A percentile compares a stretch with the other conserved stretches of the same genome.
These are phyloP conservation scores for Eretmochelys imbricata DNA, from an alignment of 2,113 vertebrate genomes.

Conservation along the genomic window DNA sequence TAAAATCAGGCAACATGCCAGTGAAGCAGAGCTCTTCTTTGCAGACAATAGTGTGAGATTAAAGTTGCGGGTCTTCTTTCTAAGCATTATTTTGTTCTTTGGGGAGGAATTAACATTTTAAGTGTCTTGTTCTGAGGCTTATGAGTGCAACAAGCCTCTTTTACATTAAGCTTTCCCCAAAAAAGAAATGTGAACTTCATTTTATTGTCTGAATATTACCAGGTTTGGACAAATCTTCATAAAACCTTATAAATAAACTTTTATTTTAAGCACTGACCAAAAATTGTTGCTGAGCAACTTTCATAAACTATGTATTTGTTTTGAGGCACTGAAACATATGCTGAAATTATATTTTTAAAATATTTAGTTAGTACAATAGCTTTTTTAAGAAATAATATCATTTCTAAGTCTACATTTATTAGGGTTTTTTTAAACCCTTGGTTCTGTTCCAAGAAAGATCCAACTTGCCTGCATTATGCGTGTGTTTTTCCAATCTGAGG, in stretches of 20 bases:
- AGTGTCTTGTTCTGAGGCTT: not conserved
- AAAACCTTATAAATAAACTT: not conserved
- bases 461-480: not conserved
- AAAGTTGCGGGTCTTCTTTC: not conserved
- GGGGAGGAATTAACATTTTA: not conserved
- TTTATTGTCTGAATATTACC: not conserved
- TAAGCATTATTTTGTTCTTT: not conserved
- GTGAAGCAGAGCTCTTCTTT: not conserved
- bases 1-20: not conserved
- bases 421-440: not conserved
- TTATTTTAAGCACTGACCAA: slow-evolving; percentile 12
- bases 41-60: accelerated
- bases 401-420: slow-evolving; percentile 22
- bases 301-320: slow-evolving; percentile 30
- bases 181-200: not conserved
- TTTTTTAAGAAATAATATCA: not conserved
- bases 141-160: not conserved
- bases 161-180: slow-evolving; percentile 19
- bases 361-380: not conserved
- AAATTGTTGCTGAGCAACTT: not conserved
- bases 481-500: slow-evolving; percentile 13
- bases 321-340: slow-evolving; percentile 34
- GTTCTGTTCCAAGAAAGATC: slow-evolving; percentile 7
- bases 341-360: slow-evolving; percentile 6
- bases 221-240: slow-evolving; percentile 38